These are phyloP conservation scores for Caenorhabditis sulstoni DNA, from an alignment of 2,888 invertebrate genomes.

Conservation along the genomic window DNA sequence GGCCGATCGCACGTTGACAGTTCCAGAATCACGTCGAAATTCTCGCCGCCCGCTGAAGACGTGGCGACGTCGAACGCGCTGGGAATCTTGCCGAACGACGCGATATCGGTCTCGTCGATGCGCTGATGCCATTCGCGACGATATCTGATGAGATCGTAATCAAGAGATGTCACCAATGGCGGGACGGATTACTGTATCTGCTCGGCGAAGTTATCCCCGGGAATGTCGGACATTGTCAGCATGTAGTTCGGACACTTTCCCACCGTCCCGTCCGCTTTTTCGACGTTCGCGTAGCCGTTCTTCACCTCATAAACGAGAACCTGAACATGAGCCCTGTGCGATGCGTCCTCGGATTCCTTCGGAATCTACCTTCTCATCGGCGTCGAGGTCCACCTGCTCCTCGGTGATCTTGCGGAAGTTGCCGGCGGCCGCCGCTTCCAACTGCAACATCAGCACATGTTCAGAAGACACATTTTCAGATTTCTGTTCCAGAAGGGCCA, in stretches of 20 bases:
- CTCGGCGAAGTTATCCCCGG: conserved; percentile 60
- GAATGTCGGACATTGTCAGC: conserved; percentile 55
- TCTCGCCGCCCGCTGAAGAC: too few relatives aligned
- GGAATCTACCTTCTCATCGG: conserved; percentile 57
- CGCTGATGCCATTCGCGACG: conserved; percentile 49
- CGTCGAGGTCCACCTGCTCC: conserved; percentile 49
- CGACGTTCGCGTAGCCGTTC: conserved; percentile 50
- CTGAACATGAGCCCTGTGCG: too few relatives aligned
- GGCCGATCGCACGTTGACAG: conserved; percentile 53
- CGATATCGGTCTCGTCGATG: conserved; percentile 33
- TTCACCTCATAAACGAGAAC: conserved; percentile 36
- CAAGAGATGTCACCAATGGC: too few relatives aligned
- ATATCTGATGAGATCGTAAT: too few relatives aligned
- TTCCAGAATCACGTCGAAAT: conserved; percentile 44
- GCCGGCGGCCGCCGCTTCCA: conserved; percentile 50
- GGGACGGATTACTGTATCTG: conserved; percentile 64
- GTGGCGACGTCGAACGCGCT: conserved; percentile 32
- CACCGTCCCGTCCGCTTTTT: conserved; percentile 46
- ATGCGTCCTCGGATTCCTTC: background rate
- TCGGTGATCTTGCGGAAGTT: conserved; percentile 41
- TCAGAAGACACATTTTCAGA: background rate
- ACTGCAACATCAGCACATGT: conserved; percentile 26
- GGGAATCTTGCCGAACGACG: conserved; percentile 8
- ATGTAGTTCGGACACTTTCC: conserved; percentile 64
- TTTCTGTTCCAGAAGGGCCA: conserved; percentile 24